Conservation (phyloP, 2,888 invertebrate species). For the Luperina testacea region DNA sequence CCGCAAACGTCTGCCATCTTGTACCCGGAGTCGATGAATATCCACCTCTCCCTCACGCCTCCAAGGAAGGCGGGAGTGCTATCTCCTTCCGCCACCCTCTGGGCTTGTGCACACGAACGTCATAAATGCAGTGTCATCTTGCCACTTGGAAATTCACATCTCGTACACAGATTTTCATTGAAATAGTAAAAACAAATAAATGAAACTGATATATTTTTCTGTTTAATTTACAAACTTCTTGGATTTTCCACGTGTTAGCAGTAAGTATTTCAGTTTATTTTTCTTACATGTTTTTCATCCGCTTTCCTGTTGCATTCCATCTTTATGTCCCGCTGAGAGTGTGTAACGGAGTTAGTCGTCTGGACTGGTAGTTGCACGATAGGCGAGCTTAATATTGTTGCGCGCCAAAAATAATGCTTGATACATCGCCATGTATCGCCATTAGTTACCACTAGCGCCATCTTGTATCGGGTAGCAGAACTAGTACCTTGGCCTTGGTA, state of each 20-base stretch:
- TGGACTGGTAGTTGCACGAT: conserved; percentile 55
- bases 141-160: conserved; percentile 63
- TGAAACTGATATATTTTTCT: conserved; percentile 53
- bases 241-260: conserved; percentile 27
- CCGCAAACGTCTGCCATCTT: conserved; percentile 90
- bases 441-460: too few species aligned
- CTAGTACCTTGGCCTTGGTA: too few species aligned
- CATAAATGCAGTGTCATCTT: conserved; percentile 68
- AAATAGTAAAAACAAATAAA: conserved; percentile 60
- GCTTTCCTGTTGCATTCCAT: conserved; percentile 46
- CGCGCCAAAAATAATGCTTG: too few species aligned
- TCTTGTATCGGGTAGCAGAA: too few species aligned
- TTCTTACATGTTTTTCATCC: conserved; percentile 33
- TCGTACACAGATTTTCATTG: conserved; percentile 68
- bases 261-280: conserved; percentile 39
- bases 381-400: conserved; percentile 72
- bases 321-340: conserved; percentile 28
- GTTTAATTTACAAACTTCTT: conserved; percentile 41
- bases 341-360: conserved; percentile 56
- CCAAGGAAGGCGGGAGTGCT: conserved; percentile 63
- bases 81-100: conserved; percentile 78
- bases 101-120: conserved; percentile 74
- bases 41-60: conserved; percentile 83
- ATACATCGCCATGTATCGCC: too few species aligned
- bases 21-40: conserved; percentile 86